A percentile compares a stretch with the other conserved stretches of the same genome.
Conservation (phyloP, 1,140 invertebrate species). For the Samia ricini region DNA sequence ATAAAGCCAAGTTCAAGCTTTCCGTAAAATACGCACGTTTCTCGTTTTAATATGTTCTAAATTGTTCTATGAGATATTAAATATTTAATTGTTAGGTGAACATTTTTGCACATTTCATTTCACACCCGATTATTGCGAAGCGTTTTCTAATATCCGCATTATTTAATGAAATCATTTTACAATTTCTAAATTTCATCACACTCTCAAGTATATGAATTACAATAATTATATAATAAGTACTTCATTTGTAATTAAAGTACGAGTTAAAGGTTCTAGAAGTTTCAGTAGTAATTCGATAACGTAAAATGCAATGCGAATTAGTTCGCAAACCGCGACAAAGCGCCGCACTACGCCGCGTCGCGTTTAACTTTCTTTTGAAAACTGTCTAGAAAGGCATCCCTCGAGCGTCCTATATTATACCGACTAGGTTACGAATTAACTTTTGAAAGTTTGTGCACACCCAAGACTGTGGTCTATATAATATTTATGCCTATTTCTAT, state of each 20-base stretch:
- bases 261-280: neutral
- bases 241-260: neutral
- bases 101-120: no score
- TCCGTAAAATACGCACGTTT: no score
- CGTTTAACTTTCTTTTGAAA: constrained; percentile 2
- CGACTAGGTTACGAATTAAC: constrained; percentile 43
- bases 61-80: no score
- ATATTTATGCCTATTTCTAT: neutral
- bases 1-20: no score
- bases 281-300: neutral
- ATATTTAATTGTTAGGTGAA: no score
- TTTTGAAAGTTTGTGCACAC: constrained; percentile 42
- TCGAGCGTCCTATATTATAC: constrained; percentile 44
- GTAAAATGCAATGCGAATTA: neutral
- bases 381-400: constrained; percentile 40
- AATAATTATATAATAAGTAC: neutral
- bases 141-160: no score
- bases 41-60: no score
- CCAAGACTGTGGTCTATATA: constrained; percentile 6
- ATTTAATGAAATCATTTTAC: no score
- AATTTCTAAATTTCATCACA: no score
- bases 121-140: no score
- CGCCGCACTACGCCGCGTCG: no score
- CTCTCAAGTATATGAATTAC: no score
- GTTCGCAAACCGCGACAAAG: neutral